A percentile compares a stretch with the other conserved stretches of the same genome.
phyloP scores from a whole-genome alignment of 1,140 invertebrate genomes.

The Latrodectus geometricus region DNA sequence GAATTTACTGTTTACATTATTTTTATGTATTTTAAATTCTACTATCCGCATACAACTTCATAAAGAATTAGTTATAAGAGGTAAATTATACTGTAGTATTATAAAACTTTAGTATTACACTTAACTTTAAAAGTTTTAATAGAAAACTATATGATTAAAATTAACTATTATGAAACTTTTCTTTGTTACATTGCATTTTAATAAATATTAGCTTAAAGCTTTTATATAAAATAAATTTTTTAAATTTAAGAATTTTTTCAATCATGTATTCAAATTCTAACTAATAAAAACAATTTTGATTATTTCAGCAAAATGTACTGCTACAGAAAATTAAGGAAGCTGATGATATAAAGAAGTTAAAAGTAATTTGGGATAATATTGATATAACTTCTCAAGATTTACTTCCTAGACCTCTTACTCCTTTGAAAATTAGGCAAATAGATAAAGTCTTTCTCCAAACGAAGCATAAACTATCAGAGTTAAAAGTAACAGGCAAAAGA shows the following conservation, averaged over 20 bases:
- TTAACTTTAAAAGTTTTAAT: too few species aligned
- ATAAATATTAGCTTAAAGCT: too few species aligned
- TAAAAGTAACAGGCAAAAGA: background rate
- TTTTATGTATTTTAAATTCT: too few species aligned
- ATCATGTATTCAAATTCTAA: background rate
- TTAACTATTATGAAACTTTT: too few species aligned
- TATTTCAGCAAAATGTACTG: conserved; percentile 30
- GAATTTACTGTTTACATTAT: too few species aligned
- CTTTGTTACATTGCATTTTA: too few species aligned
- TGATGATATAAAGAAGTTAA: background rate
- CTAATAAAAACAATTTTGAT: background rate
- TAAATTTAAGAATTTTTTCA: background rate
- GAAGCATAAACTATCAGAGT: background rate
- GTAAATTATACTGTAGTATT: too few species aligned
- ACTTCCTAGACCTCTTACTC: background rate
- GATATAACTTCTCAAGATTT: background rate
- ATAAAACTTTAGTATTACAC: too few species aligned
- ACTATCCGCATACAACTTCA: too few species aligned
- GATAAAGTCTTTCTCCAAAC: conserved; percentile 3
- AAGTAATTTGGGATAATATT: conserved; percentile 17
- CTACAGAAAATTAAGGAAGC: conserved; percentile 23
- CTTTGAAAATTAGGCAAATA: background rate
- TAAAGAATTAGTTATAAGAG: too few species aligned
- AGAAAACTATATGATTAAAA: too few species aligned
- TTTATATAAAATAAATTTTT: too few species aligned